Conservation (phyloP, 2,113 vertebrate genomes). For the Saguinus imperator region DNA sequence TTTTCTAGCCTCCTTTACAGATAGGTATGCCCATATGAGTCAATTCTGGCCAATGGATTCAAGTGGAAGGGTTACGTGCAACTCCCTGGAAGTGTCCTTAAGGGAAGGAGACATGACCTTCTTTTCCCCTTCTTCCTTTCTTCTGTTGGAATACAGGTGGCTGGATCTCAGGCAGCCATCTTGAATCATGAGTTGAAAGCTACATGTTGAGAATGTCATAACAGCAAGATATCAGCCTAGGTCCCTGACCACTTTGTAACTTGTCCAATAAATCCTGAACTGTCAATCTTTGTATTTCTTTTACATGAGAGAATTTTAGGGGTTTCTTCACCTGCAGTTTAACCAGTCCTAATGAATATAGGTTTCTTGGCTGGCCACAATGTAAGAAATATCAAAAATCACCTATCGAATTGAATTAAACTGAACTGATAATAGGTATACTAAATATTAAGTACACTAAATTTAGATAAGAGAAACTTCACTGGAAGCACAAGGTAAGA, state of each 20-base stretch:
- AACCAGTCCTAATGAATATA: background rate
- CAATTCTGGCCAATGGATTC: background rate
- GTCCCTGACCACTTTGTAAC: background rate
- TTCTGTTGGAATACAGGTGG: background rate
- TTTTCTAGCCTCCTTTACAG: background rate
- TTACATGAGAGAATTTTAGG: background rate
- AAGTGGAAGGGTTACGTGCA: background rate
- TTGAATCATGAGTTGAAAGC: background rate
- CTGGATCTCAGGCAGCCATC: background rate
- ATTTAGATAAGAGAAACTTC: slow-evolving; percentile 17
- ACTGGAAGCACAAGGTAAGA: slow-evolving; percentile 11
- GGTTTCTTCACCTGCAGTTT: background rate
- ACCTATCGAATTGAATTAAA: background rate
- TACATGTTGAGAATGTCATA: background rate
- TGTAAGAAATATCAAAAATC: background rate
- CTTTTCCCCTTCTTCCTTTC: background rate
- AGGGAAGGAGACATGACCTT: background rate
- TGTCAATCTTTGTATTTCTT: background rate
- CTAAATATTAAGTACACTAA: background rate
- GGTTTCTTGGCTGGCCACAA: background rate
- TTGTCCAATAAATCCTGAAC: background rate
- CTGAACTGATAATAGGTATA: background rate
- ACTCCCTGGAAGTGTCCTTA: background rate
- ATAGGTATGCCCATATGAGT: background rate
- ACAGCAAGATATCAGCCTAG: background rate